Base-by-base conservation (phyloP, 2,113 vertebrate species). In the Alligator sinensis region DNA sequence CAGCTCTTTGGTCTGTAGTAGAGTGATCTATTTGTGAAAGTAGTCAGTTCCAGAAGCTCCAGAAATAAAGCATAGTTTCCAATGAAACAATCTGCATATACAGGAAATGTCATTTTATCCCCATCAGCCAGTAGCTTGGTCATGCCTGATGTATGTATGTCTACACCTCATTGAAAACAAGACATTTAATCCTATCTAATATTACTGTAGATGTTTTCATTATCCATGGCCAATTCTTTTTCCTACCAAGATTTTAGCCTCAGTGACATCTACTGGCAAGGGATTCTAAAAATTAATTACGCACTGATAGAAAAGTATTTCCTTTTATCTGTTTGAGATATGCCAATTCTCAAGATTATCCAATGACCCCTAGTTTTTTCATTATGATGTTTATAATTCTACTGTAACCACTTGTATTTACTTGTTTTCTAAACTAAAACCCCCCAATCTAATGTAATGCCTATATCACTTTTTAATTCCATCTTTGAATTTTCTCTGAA, bases 211-310 rank as follows among this genome's bases (percentile, higher is more conserved):
- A 78, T 27, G 10, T 28, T 38, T 87, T 88, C 80, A 61, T 89
- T 93, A 85, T 96, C 94, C 38, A 63, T 74, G 0, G 88, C 88
- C 92, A 68, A 30, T 91, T 83, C 81, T 84, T 38, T 88, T 60
- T 64, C 25, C 62, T 13, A 76, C 13, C 54, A n/a, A 22, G 18
- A 34, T 74, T 74, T 88, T 79, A 81, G 61, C 70, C 25, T 88
- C 6, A 0, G 0, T 55, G 22, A 72, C 76, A 90, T 91, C 90
- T 63, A 89, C 68, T 57, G 77, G 60, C 77, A 92, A 24, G 34
- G 55, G 92, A 90, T 77, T 83, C 81, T 58, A 83, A 92, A 90
- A 47, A 28, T 94, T 95, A 85, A 96, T 90, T 94, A 97, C 79
- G 68, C 81, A 86, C 68, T 79, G 28, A 60, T 78, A 91, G 77